Evolutionary conservation across 2,113 vertebrate species (phyloP).

Genomic region (Ciconia maguari): DNA sequence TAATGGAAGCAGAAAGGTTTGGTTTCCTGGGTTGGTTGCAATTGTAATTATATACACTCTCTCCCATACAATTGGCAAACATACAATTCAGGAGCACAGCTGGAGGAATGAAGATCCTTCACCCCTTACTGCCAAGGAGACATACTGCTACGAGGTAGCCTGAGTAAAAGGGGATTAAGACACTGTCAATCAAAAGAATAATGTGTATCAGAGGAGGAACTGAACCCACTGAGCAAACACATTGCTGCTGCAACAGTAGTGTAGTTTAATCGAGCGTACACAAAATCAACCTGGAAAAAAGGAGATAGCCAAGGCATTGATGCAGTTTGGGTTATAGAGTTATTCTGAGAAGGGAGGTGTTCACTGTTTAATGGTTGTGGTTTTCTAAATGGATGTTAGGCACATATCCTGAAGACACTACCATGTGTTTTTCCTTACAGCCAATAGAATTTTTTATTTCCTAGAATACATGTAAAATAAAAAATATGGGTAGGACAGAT

Average conservation of each 20-base stretch:
- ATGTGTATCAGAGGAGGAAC: neutral
- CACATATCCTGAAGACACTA: neutral
- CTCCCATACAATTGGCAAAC: neutral
- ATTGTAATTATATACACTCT: neutral
- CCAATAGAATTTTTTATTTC: neutral
- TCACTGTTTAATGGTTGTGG: accelerated
- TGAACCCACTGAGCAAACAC: neutral
- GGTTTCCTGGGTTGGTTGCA: neutral
- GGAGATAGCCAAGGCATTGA: neutral
- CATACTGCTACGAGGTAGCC: accelerated
- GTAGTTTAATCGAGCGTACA: neutral
- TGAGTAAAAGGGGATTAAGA: neutral
- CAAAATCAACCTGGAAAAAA: neutral
- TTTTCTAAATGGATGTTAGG: neutral
- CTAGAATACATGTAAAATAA: neutral
- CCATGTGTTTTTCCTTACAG: neutral
- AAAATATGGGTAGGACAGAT: accelerated
- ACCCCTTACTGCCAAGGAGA: neutral
- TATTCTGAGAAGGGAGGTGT: neutral
- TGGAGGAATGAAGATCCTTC: neutral
- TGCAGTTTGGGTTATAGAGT: neutral
- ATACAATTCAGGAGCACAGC: neutral
- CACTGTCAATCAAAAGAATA: neutral
- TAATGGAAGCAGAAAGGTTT: neutral
- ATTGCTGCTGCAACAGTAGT: accelerated